Conservation (phyloP, 2,888 invertebrate species). For the Zhuqinia jingwanae region DNA sequence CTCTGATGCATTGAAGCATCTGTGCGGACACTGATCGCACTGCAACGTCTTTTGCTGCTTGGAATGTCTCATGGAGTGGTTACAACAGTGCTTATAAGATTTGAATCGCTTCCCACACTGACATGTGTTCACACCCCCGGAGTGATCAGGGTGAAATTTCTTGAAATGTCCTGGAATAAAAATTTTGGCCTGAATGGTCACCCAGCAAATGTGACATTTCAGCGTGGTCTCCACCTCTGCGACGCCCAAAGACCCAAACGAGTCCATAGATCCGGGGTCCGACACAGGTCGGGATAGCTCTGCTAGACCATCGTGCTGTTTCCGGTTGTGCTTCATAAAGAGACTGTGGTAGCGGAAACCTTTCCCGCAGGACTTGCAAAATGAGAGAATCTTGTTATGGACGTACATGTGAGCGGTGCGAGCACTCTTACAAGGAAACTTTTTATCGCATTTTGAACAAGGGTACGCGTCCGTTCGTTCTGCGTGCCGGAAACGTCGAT, state of each 20-base stretch:
- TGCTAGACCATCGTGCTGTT: slow-evolving; percentile 31
- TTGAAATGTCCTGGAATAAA: slow-evolving; percentile 43
- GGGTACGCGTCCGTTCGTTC: neutral
- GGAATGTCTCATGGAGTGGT: slow-evolving; percentile 42
- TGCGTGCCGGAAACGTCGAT: neutral
- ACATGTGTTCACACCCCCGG: slow-evolving; percentile 6
- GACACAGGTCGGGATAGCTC: slow-evolving; percentile 31
- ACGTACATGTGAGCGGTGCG: slow-evolving; percentile 8
- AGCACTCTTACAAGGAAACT: neutral
- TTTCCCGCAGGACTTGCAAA: slow-evolving; percentile 40
- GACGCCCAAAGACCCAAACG: slow-evolving; percentile 7
- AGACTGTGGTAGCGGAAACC: neutral
- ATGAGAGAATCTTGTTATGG: slow-evolving; percentile 26
- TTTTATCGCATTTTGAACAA: neutral
- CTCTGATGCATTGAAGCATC: slow-evolving; percentile 6
- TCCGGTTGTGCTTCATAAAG: slow-evolving; percentile 47
- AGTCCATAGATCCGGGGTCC: neutral
- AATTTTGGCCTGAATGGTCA: neutral
- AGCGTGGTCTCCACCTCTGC: neutral
- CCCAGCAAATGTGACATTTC: slow-evolving; percentile 58
- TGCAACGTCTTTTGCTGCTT: slow-evolving; percentile 3
- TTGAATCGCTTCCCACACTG: slow-evolving; percentile 41
- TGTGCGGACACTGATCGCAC: slow-evolving; percentile 40
- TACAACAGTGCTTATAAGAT: slow-evolving; percentile 12
- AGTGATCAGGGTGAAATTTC: slow-evolving; percentile 8